phyloP scores from a whole-genome alignment of 2,113 vertebrate species.

The Atractosteus spatula region DNA sequence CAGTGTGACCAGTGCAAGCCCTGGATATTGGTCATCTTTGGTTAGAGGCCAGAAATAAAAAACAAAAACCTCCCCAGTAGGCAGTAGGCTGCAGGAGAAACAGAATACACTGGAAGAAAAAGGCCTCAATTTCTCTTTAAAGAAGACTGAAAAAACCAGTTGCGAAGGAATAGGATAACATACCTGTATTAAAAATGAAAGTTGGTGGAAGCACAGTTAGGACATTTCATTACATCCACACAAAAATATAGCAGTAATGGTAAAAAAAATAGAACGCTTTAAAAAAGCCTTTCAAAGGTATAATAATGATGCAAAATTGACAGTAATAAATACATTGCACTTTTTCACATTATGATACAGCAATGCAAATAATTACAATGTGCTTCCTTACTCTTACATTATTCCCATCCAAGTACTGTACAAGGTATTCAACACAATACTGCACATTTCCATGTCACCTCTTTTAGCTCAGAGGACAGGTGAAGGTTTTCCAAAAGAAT shows the following conservation, averaged over 20 bases:
- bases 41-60: not conserved
- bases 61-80: not conserved
- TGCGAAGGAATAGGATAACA: too few relatives aligned
- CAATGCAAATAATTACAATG: not conserved
- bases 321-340: not conserved
- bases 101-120: too few relatives aligned
- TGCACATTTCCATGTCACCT: not conserved
- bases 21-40: conserved; percentile 5
- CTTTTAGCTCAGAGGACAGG: too few relatives aligned
- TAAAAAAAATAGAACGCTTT: not conserved
- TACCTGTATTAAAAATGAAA: too few relatives aligned
- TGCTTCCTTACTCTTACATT: not conserved
- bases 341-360: not conserved
- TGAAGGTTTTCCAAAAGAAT: too few relatives aligned
- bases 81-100: too few relatives aligned
- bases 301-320: not conserved
- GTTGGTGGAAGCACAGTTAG: too few relatives aligned
- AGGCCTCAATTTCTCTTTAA: too few relatives aligned
- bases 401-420: not conserved
- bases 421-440: not conserved
- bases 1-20: not conserved
- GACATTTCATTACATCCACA: not conserved
- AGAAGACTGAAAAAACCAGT: too few relatives aligned
- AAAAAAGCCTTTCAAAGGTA: not conserved
- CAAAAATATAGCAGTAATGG: not conserved